Evolutionary conservation across 2,888 invertebrate species (phyloP).

Genomic region (Terebella lapidaria): DNA sequence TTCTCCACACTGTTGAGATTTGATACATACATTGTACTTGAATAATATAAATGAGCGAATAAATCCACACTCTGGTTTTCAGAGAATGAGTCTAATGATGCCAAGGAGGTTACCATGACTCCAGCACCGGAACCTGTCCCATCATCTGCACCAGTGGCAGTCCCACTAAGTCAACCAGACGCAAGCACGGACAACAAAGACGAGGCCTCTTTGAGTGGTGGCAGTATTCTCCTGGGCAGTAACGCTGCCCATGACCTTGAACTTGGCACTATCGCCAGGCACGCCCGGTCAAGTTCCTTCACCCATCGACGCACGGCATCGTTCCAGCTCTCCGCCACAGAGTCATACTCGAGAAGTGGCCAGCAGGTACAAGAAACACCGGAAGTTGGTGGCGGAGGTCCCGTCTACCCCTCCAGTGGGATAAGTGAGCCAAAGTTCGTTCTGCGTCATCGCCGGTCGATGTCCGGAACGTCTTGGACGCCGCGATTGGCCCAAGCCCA

Average conservation of each 20-base stretch:
- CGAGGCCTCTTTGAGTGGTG: neutral
- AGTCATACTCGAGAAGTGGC: neutral
- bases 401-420: no score
- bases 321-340: neutral
- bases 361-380: neutral
- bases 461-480: neutral
- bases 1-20: no score
- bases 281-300: no score
- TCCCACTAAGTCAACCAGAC: no score
- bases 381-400: neutral
- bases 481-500: neutral
- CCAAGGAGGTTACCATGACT: neutral
- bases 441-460: neutral
- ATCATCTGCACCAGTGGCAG: no score
- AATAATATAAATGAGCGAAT: no score
- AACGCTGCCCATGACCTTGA: constrained; percentile 1
- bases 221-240: neutral
- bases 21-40: no score
- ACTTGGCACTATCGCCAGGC: neutral
- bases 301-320: neutral
- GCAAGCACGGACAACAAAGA: neutral
- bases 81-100: neutral
- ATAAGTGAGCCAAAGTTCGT: no score
- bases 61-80: no score
- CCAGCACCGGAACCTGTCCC: neutral